phyloP scores from a whole-genome alignment of 1,140 invertebrate genomes.

The Lamellibrachia luymesi region DNA sequence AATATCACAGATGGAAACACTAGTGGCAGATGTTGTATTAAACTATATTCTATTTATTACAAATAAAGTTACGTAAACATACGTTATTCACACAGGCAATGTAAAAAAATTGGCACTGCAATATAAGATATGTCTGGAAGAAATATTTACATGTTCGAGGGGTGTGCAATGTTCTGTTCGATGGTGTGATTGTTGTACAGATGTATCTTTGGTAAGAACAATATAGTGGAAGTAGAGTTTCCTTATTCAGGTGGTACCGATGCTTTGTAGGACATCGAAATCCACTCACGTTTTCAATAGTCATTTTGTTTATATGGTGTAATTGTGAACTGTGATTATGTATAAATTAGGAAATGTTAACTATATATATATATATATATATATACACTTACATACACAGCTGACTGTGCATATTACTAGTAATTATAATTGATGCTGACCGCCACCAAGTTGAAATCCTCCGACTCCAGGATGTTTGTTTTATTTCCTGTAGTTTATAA shows the following conservation, averaged over 20 bases:
- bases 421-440: not conserved
- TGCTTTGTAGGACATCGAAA: not conserved
- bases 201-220: not conserved
- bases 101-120: not conserved
- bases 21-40: not conserved
- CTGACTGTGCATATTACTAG: not conserved
- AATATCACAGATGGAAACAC: not conserved
- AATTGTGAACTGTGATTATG: not conserved
- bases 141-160: not conserved
- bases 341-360: not conserved
- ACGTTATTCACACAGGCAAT: not conserved
- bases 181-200: not conserved
- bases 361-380: not conserved
- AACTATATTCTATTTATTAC: not conserved
- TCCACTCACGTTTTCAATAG: not conserved
- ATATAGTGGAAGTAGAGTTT: not conserved
- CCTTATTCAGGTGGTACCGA: not conserved
- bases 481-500: not conserved
- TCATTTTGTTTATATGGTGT: not conserved
- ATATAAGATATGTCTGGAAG: not conserved
- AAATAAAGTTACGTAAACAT: not conserved
- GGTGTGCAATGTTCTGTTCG: not conserved
- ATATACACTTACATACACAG: not conserved
- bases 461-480: not conserved
- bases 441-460: not conserved